phyloP scores from a whole-genome alignment of 2,113 vertebrate genomes.

The Eolophus roseicapilla region DNA sequence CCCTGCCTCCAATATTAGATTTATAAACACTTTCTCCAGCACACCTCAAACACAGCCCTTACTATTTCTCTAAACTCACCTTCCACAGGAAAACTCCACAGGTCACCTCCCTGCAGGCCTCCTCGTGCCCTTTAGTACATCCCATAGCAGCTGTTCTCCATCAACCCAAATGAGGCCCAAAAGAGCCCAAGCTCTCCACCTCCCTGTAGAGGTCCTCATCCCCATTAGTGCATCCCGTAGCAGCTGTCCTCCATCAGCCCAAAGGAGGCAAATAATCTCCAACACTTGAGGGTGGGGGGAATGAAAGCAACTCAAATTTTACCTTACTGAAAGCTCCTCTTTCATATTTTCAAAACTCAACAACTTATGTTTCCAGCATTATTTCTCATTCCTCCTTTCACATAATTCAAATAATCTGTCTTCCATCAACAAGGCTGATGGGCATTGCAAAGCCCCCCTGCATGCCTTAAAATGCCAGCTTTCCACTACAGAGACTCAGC shows the following conservation, averaged over 20 bases:
- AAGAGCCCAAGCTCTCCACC: background rate
- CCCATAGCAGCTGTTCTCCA: background rate
- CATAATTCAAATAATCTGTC: background rate
- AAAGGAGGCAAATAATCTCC: background rate
- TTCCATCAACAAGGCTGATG: background rate
- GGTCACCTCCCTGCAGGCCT: background rate
- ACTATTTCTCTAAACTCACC: background rate
- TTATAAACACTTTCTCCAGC: background rate
- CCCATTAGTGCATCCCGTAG: background rate
- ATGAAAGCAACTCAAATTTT: background rate
- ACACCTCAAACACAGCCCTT: background rate
- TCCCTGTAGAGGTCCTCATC: background rate
- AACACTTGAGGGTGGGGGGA: background rate
- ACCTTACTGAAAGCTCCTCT: background rate
- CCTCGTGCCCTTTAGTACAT: background rate
- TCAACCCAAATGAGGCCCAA: background rate
- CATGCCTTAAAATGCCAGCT: background rate
- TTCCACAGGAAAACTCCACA: background rate
- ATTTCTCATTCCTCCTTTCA: background rate
- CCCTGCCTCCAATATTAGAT: background rate
- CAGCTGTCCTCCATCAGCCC: background rate
- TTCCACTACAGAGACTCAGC: background rate
- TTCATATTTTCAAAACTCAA: background rate
- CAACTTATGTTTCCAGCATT: background rate
- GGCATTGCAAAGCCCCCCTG: background rate